Evolutionary conservation across 2,113 vertebrate species (phyloP), one percentile per base, ranked within the genome.

Genomic region (Aviceda subcristata): DNA sequence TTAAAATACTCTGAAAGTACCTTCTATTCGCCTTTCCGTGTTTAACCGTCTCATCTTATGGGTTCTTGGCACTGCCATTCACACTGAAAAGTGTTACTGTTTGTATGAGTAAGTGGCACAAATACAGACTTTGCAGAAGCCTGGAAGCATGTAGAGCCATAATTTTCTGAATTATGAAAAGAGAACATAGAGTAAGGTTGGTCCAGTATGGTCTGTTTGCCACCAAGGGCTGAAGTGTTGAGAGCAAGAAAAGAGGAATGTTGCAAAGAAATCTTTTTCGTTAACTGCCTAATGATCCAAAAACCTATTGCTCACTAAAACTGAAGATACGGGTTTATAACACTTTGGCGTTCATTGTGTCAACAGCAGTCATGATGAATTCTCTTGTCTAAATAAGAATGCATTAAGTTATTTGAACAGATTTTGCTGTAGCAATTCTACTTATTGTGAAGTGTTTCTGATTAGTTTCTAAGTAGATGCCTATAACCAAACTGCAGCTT

Each of bases 51-150:
- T 85, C 46, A 43, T 91, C 82, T 85, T 57, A 71, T 77, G 95
- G 51, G 46, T 57, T 96, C 39, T 41, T 80, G 41, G 30, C 48
- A 60, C 38, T 18, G 48, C 29, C 62, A 60, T 81, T 95, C 89
- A 27, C 43, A 68, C 27, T 81, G 72, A 87, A 76, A 76, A 76
- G 39, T 74, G 50, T 95, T 95, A 88, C 68, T 29, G 73, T 39
- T 86, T 63, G 24, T 93, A 56, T 85, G 87, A 96, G 74, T 93
- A 57, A 82, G 71, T 12, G 23, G 41, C 34, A 34, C 55, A 90
- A 95, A 96, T 76, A 77, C 46, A 92, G 62, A 73, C 56, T 96
- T 82, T 84, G 66, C 76, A 71, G 88, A 92, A 92, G 17, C 39
- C 57, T 73, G 68, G 55, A 90, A 59, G 39, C n/a, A 22, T n/a